Percentiles rank a stretch among this genome's conserved stretches.
phyloP scores from a whole-genome alignment of 1,140 invertebrate species.

The Drosophila sechellia region DNA sequence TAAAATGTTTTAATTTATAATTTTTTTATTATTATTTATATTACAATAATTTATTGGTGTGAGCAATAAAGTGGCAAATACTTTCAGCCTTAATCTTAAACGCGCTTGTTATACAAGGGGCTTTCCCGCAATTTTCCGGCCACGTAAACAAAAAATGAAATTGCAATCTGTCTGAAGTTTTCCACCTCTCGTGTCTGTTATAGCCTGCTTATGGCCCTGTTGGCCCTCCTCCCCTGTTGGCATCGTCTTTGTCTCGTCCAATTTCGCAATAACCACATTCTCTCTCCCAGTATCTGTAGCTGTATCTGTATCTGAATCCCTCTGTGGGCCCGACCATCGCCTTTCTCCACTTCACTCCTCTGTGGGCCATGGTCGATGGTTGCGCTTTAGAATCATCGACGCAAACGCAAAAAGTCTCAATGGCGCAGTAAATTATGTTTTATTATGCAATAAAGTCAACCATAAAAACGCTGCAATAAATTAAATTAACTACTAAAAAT shows the following conservation, averaged over 20 bases:
- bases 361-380: conserved; percentile 54
- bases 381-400: conserved; percentile 81
- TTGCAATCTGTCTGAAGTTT: conserved; percentile 27
- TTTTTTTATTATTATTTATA: not conserved
- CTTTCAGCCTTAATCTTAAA: conserved; percentile 38
- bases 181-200: not conserved
- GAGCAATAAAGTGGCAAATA: not conserved
- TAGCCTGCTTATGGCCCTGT: not conserved
- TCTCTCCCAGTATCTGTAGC: not conserved
- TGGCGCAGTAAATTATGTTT: conserved; percentile 85
- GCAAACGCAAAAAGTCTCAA: conserved; percentile 83
- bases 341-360: conserved; percentile 18
- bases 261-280: conserved; percentile 27
- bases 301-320: conserved; percentile 2
- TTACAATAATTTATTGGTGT: not conserved
- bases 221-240: conserved; percentile 1
- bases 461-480: conserved; percentile 85
- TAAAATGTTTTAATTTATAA: not conserved
- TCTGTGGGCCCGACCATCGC: conserved; percentile 4
- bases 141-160: conserved; percentile 42
- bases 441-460: conserved; percentile 85
- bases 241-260: conserved; percentile 31
- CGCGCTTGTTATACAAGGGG: conserved; percentile 18
- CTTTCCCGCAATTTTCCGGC: conserved; percentile 15
- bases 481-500: conserved; percentile 85